Percentiles rank a stretch among this genome's conserved stretches.
phyloP scores from a whole-genome alignment of 1,140 invertebrate genomes.

The Drosophila arizonae region DNA sequence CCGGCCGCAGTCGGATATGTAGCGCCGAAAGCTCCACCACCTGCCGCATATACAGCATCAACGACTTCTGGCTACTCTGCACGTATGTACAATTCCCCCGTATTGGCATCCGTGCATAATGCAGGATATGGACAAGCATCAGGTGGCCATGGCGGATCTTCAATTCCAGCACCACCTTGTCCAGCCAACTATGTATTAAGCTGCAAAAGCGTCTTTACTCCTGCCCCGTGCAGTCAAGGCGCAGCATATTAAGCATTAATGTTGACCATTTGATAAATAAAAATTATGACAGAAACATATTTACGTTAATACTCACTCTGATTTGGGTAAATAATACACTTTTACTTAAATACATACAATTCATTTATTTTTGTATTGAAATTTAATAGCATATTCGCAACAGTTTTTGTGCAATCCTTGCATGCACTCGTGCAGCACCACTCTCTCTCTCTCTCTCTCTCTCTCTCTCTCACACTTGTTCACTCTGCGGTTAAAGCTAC shows the following conservation, averaged over 20 bases:
- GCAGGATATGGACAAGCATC: constrained; percentile 26
- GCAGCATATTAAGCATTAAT: constrained; percentile 30
- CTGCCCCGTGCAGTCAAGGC: constrained; percentile 52
- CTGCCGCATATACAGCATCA: constrained; percentile 31
- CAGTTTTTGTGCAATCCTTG: too few species aligned
- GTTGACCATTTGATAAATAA: constrained; percentile 10
- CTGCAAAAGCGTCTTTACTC: constrained; percentile 57
- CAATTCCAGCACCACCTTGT: constrained; percentile 54
- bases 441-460: too few species aligned
- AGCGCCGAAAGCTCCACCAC: constrained; percentile 4
- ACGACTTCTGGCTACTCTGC: constrained; percentile 43
- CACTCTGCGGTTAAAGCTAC: too few species aligned
- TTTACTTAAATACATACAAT: too few species aligned
- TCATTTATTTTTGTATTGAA: too few species aligned
- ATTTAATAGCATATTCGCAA: too few species aligned
- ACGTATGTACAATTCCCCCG: constrained; percentile 34
- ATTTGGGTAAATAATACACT: too few species aligned
- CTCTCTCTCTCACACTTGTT: too few species aligned
- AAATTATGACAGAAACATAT: not conserved
- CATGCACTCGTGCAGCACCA: too few species aligned
- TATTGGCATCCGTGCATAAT: constrained; percentile 35
- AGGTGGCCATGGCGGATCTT: constrained; percentile 36
- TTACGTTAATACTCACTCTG: not conserved
- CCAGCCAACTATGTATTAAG: constrained; percentile 61
- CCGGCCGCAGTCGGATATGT: constrained; percentile 13